These are phyloP conservation scores for Alouatta palliata DNA, from an alignment of 2,113 vertebrate species.

Conservation along the genomic window DNA sequence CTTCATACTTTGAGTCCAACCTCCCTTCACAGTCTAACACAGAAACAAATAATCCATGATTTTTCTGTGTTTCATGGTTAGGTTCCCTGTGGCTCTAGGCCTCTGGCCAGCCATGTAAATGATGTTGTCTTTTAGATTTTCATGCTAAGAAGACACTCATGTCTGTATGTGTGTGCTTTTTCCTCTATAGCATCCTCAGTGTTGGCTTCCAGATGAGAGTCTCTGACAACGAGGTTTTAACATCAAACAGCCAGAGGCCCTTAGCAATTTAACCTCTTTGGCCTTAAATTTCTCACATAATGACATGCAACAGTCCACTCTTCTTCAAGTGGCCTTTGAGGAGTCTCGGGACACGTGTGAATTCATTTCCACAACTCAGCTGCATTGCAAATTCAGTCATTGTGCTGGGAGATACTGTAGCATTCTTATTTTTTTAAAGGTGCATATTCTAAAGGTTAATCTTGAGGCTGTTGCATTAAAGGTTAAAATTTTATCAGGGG, in stretches of 20 bases:
- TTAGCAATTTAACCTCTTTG: neutral
- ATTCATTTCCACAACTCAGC: neutral
- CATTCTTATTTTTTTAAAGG: rapidly evolving
- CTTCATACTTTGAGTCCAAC: too few relatives aligned
- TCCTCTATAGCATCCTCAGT: neutral
- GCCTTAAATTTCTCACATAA: neutral
- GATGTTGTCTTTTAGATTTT: neutral
- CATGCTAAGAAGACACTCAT: rapidly evolving
- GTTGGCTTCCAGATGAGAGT: neutral
- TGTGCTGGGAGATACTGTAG: rapidly evolving
- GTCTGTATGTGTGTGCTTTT: rapidly evolving
- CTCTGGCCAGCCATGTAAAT: too few relatives aligned
- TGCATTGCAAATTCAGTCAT: too few relatives aligned
- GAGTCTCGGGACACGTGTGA: rapidly evolving
- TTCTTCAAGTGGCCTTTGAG: neutral
- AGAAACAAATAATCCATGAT: too few relatives aligned
- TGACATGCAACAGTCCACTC: neutral
- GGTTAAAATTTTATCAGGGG: rapidly evolving
- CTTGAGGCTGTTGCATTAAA: neutral
- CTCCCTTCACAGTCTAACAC: too few relatives aligned
- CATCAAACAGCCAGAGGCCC: neutral
- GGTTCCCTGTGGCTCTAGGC: too few relatives aligned
- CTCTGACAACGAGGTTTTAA: too few relatives aligned
- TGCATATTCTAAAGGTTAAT: neutral
- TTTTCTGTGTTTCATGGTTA: too few relatives aligned